A percentile compares a stretch with the other conserved stretches of the same genome.
Conservation (phyloP, 2,113 vertebrate species). For the Xiphophorus hellerii region DNA sequence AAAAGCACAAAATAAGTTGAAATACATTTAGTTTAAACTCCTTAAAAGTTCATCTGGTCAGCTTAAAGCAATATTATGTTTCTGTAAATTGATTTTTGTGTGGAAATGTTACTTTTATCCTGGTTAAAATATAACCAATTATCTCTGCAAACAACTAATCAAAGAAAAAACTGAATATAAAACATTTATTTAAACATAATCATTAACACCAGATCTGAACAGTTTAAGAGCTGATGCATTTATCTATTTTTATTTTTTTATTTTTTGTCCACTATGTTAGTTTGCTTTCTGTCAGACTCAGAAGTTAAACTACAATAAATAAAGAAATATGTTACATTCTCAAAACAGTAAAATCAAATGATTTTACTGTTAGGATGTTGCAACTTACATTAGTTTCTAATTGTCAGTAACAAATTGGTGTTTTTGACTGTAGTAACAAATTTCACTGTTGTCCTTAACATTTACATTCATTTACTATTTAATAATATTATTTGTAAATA, state of each 20-base stretch:
- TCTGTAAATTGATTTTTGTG: neutral
- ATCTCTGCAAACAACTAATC: neutral
- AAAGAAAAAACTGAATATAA: neutral
- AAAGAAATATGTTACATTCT: neutral
- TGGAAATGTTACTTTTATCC: neutral
- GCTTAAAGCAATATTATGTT: neutral
- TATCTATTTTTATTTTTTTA: neutral
- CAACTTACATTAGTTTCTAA: too few species aligned
- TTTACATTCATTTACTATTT: too few species aligned
- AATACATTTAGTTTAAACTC: neutral
- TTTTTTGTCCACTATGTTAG: neutral
- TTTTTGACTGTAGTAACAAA: neutral
- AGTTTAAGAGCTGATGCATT: neutral
- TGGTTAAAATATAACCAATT: too few species aligned
- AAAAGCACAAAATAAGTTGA: neutral
- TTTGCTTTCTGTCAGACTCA: neutral
- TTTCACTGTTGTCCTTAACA: neutral
- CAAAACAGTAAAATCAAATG: too few species aligned
- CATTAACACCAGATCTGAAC: neutral
- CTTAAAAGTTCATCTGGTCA: neutral
- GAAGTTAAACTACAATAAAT: neutral
- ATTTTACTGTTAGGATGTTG: too few species aligned
- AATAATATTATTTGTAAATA: too few species aligned
- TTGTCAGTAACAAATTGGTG: too few species aligned
- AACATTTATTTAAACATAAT: neutral